Base-by-base conservation (phyloP, 2,797 vertebrate species). In the Otolemur crassicaudatus region DNA sequence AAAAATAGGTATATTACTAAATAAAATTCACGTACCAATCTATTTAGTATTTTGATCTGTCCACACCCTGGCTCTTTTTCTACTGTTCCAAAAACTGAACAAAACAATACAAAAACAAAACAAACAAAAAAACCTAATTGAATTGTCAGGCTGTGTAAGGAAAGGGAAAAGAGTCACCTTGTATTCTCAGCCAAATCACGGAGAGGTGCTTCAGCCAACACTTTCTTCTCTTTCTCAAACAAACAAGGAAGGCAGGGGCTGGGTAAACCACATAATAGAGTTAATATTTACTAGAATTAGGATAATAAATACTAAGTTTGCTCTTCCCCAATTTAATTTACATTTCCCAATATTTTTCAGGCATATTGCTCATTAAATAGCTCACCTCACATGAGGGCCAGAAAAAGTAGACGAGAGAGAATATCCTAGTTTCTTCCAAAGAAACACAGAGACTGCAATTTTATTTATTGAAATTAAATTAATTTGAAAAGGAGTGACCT, bases 1-100 rank as follows among this genome's bases (percentile, higher is more conserved):
- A 43, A 76, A 83, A 84, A 94, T 53, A 70, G 34, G 77, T 92
- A 92, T 60, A 93, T 81, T 60, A 73, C 14, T 69, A 67, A 75
- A 89, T 17, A 85, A 96, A 56, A 75, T 81, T 69, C 70, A 79
- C 58, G 75, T 93, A 11, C 58, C 61, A 56, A 49, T 10, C 29
- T 63, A 67, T 58, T 16, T 70, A 89, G 73, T 86, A 63, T 70
- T 14, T 86, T 93, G 23, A 60, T 87, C 34, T 60, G n/a, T n/a
- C 19, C 9, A 75, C 46, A 84, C 11, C 16, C 5, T 60, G 14
- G 10, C 65, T 72, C 22, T 89, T 89, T 88, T 63, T 83, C 93
- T 85, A 92, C 34, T 87, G 27, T 89, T 69, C 83, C 73, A 69
- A 82, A 60, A 63, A 65, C 29, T 31, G 31, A 65, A 65, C 29